These are phyloP conservation scores for Drosophila anomelani DNA, from an alignment of 2,888 invertebrate genomes.

Conservation along the genomic window DNA sequence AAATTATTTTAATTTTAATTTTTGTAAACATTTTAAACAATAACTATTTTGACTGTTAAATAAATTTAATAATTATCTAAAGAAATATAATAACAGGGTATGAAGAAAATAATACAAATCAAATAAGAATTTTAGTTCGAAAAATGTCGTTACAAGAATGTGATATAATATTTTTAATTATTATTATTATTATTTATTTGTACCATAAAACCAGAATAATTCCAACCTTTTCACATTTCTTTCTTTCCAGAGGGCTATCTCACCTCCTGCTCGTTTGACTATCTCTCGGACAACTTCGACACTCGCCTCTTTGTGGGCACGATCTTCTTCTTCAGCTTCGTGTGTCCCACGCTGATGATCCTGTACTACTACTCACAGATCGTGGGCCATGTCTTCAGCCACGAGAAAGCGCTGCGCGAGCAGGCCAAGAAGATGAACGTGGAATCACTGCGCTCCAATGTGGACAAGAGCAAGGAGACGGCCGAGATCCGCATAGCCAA, in stretches of 20 bases:
- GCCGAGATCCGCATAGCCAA: constrained; percentile 94
- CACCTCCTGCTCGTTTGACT: constrained; percentile 93
- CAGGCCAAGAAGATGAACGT: constrained; percentile 96
- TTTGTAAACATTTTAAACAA: too few species aligned
- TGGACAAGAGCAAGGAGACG: constrained; percentile 88
- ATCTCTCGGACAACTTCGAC: constrained; percentile 91
- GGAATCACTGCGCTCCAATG: constrained; percentile 90
- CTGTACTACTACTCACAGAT: constrained; percentile 94
- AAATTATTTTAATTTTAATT: too few species aligned
- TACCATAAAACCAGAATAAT: neutral
- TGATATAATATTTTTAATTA: too few species aligned
- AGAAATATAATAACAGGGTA: too few species aligned
- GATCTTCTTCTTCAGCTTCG: constrained; percentile 92
- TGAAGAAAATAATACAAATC: too few species aligned
- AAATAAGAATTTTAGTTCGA: too few species aligned
- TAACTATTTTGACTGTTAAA: too few species aligned
- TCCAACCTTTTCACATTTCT: neutral
- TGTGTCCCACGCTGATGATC: constrained; percentile 90
- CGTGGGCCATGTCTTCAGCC: constrained; percentile 91
- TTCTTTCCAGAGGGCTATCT: constrained; percentile 91
- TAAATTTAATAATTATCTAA: too few species aligned
- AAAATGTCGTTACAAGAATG: too few species aligned
- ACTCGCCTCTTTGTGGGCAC: constrained; percentile 90
- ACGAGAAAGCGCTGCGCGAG: constrained; percentile 92
- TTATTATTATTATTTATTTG: too few species aligned